Evolutionary conservation across 1,140 invertebrate species (phyloP).

Genomic region (Melanaphis sacchari): DNA sequence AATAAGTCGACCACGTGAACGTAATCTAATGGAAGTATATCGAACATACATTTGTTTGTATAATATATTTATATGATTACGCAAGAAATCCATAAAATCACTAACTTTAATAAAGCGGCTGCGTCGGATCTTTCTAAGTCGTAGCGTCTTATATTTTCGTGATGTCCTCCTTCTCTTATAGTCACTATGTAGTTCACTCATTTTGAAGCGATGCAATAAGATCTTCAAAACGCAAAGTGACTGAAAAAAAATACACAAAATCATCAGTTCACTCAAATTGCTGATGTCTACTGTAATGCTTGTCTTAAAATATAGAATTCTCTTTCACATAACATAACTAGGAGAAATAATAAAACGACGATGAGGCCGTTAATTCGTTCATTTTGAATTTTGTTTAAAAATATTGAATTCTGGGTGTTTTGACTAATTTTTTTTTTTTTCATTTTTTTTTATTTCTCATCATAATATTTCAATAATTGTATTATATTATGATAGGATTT

Average conservation of each 20-base stretch:
- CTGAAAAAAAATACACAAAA: not conserved
- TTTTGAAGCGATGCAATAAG: not conserved
- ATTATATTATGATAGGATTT: not conserved
- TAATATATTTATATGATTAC: not conserved
- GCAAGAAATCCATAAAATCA: not conserved
- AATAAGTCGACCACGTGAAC: not conserved
- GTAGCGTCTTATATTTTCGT: not conserved
- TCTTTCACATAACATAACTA: accelerated
- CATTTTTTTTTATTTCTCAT: too few species aligned
- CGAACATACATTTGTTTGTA: not conserved
- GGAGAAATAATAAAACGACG: not conserved
- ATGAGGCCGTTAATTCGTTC: not conserved
- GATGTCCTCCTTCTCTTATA: not conserved
- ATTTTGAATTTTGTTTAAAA: not conserved
- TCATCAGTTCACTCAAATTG: not conserved
- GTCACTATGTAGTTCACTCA: accelerated
- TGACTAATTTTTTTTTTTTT: not conserved
- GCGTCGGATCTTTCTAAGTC: not conserved
- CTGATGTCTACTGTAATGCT: not conserved
- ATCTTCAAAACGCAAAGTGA: not conserved
- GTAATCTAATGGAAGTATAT: not conserved
- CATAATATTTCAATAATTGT: not conserved
- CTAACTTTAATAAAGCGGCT: not conserved
- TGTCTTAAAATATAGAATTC: not conserved
- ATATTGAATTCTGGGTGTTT: too few species aligned